Percentiles rank a stretch among this genome's conserved stretches.
These are phyloP conservation scores for Cheilosia urbana DNA, from an alignment of 2,888 invertebrate genomes.

Conservation along the genomic window DNA sequence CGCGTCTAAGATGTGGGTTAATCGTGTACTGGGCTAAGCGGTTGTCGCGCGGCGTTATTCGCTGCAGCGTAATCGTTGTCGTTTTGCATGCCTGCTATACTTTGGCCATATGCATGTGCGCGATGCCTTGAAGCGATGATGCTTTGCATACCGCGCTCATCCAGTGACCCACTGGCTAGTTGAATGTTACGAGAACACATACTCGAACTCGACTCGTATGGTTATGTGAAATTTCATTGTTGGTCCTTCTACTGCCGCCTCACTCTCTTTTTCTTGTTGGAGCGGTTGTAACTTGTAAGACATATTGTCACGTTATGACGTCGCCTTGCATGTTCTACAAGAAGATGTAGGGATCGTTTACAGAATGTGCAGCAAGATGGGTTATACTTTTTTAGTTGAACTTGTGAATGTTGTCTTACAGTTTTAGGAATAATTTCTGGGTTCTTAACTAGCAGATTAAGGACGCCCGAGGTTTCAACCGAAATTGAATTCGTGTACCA, in stretches of 20 bases:
- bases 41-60: slow-evolving; percentile 59
- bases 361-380: slow-evolving; percentile 27
- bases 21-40: slow-evolving; percentile 83
- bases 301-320: slow-evolving; percentile 53
- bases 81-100: slow-evolving; percentile 54
- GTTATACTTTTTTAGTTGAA: background rate
- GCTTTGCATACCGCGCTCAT: slow-evolving; percentile 71
- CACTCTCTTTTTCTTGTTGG: slow-evolving; percentile 33
- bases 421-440: background rate
- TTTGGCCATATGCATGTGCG: slow-evolving; percentile 36
- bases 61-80: slow-evolving; percentile 44
- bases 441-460: background rate
- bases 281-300: slow-evolving; percentile 44
- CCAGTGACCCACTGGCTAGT: slow-evolving; percentile 63
- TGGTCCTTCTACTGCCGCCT: slow-evolving; percentile 26
- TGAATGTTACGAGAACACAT: slow-evolving; percentile 20
- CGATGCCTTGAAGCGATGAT: slow-evolving; percentile 55
- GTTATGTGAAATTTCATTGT: slow-evolving; percentile 54
- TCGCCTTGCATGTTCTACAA: slow-evolving; percentile 33
- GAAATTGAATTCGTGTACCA: no score
- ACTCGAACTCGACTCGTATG: background rate
- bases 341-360: background rate
- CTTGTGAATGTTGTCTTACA: no score
- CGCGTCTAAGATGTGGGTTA: slow-evolving; percentile 84
- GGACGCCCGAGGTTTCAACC: background rate